Evolutionary conservation across 2,113 vertebrate species (phyloP).

Genomic region (Oenanthe oenanthe): DNA sequence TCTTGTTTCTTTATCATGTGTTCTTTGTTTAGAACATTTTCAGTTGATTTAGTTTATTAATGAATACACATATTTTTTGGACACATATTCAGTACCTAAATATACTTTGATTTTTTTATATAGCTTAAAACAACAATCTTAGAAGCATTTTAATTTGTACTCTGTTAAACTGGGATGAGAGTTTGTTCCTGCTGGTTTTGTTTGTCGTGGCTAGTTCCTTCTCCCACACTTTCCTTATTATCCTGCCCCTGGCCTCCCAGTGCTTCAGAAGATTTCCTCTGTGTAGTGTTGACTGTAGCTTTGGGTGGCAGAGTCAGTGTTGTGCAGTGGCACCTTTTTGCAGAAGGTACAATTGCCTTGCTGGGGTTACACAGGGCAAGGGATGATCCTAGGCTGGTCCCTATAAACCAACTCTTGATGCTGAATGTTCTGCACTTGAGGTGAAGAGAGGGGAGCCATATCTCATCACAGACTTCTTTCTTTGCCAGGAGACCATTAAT

Average conservation of each 20-base stretch:
- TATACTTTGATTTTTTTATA: background rate
- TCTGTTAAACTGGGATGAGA: background rate
- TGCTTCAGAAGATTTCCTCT: background rate
- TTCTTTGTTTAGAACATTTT: background rate
- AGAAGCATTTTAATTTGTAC: background rate
- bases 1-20: background rate
- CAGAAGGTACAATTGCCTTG: background rate
- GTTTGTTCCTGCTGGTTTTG: background rate
- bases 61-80: background rate
- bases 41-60: background rate
- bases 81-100: background rate
- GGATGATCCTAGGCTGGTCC: background rate
- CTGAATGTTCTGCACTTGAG: background rate
- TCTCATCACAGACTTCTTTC: background rate
- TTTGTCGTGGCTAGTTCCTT: background rate
- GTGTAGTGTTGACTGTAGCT: background rate
- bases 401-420: background rate
- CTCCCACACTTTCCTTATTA: background rate
- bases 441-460: background rate
- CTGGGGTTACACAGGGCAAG: background rate
- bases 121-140: background rate
- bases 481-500: background rate
- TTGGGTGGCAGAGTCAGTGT: background rate
- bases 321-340: background rate
- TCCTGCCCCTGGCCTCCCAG: background rate